Evolutionary conservation across 2,888 invertebrate species (phyloP), one percentile per base, ranked within the genome.

Genomic region (Hypena proboscidalis): DNA sequence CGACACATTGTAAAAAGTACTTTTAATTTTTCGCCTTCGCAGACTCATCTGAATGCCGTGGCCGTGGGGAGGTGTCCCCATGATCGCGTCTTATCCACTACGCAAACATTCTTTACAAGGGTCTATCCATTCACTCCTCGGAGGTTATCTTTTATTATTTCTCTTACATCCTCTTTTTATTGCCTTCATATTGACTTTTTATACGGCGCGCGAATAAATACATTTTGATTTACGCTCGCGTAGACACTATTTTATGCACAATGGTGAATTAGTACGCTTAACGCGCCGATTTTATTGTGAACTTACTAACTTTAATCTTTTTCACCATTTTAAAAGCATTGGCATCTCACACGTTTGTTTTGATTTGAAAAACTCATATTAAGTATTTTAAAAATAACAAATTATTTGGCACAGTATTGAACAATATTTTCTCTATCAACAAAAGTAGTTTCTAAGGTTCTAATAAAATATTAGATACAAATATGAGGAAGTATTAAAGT

Each of bases 131-230:
- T 88, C 90, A 87, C 84, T 88, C 68, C 70, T 70, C 73, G 77
- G 84, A 88, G 89, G 89, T 90, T 90, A 89, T 88, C 86, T 89
- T 88, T 90, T 88, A 89, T 89, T 85, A 85, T 85, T 85, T 85
- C 84, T 81, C 80, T 69, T 83, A 79, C 81, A 83, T 84, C 81
- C 85, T 77, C 83, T 77, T 85, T 85, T 86, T 86, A 86, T 86
- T 86, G 87, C 89, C 85, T 78, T 82, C 86, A 89, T 90, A 90
- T 90, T 90, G 90, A 86, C 89, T 90, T 90, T 90, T 90, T 90
- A 88, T 89, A 81, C 87, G 77, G 78, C 76, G 70, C 74, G 70
- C 71, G 90, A 89, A 90, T 90, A 90, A 90, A 90, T 90, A 89
- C 90, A 90, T 90, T 90, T 87, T 89, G 90, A 90, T 90, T 90